phyloP scores from a whole-genome alignment of 1,140 invertebrate species.

The Rhopalosiphum maidis region DNA sequence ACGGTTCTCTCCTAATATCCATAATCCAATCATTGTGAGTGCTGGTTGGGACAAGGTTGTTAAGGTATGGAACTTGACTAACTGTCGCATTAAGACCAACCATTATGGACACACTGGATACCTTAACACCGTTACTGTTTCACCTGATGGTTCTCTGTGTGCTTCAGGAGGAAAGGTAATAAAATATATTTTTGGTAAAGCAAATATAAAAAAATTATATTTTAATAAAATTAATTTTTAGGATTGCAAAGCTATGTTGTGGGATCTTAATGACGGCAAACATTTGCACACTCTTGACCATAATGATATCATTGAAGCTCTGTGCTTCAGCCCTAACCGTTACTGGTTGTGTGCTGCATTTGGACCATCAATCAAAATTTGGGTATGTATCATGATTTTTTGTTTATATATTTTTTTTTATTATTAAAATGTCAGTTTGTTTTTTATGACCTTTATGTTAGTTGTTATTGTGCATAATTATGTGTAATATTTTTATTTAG shows the following conservation, averaged over 20 bases:
- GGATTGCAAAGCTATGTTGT: constrained; percentile 99
- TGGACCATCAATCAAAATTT: constrained; percentile 98
- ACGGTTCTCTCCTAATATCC: constrained; percentile 96
- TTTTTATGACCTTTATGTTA: not conserved
- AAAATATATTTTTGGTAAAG: not conserved
- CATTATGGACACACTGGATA: constrained; percentile 97
- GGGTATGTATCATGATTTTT: constrained; percentile 71
- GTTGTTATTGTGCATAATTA: constrained; percentile 63
- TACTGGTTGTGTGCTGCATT: constrained; percentile 99
- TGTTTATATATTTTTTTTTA: constrained; percentile 62
- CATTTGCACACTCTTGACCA: constrained; percentile 98
- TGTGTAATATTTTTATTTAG: constrained; percentile 64
- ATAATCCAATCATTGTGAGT: constrained; percentile 98
- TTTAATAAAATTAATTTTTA: constrained; percentile 61
- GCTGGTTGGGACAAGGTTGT: constrained; percentile 98
- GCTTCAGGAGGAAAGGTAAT: constrained; percentile 93
- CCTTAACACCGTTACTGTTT: constrained; percentile 98
- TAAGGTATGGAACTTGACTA: constrained; percentile 99
- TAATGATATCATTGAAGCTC: constrained; percentile 96
- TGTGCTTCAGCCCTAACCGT: constrained; percentile 99
- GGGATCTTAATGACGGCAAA: constrained; percentile 99
- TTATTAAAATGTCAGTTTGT: not conserved
- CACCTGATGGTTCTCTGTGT: constrained; percentile 98
- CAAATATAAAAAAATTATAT: not conserved
- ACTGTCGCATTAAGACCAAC: constrained; percentile 99